phyloP scores from a whole-genome alignment of 92 coral and sea anemone species.

The Parazoanthus darwini region DNA sequence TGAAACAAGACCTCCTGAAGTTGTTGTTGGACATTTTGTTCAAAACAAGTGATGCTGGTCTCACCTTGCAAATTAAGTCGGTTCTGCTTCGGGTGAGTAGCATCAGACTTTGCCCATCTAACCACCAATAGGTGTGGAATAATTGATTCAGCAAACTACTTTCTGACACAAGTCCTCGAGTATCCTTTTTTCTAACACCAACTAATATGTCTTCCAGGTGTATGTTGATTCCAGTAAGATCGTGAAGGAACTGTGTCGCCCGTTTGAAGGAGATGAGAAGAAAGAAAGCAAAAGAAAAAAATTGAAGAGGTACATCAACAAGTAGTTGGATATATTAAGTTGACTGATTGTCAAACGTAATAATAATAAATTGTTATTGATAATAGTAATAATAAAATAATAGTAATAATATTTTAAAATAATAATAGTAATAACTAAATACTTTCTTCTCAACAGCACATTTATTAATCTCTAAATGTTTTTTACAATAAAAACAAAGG shows the following conservation, averaged over 20 bases:
- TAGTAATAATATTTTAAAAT: too few species aligned
- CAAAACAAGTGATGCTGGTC: conserved; percentile 54
- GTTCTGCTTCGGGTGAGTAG: conserved; percentile 62
- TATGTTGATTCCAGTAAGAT: conserved; percentile 71
- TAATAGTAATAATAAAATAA: too few species aligned
- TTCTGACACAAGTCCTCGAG: background rate
- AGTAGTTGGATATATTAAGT: background rate
- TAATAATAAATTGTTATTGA: too few species aligned
- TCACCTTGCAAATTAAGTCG: conserved; percentile 61
- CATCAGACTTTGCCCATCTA: background rate
- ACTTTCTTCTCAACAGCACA: too few species aligned
- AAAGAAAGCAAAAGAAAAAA: conserved; percentile 77
- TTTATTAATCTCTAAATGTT: too few species aligned
- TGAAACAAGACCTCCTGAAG: conserved; percentile 65
- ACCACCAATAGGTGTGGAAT: background rate
- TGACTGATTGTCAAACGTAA: background rate
- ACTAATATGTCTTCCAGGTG: conserved; percentile 44
- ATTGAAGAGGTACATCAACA: conserved; percentile 64
- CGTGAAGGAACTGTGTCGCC: conserved; percentile 66
- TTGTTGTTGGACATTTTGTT: conserved; percentile 60
- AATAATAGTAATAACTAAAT: too few species aligned
- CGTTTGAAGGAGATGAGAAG: conserved; percentile 49
- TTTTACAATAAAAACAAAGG: too few species aligned
- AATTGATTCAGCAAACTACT: too few species aligned
- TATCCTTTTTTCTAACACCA: background rate